Percentiles rank a stretch among this genome's conserved stretches.
phyloP scores from a whole-genome alignment of 2,888 invertebrate species.

The Meganola albula region DNA sequence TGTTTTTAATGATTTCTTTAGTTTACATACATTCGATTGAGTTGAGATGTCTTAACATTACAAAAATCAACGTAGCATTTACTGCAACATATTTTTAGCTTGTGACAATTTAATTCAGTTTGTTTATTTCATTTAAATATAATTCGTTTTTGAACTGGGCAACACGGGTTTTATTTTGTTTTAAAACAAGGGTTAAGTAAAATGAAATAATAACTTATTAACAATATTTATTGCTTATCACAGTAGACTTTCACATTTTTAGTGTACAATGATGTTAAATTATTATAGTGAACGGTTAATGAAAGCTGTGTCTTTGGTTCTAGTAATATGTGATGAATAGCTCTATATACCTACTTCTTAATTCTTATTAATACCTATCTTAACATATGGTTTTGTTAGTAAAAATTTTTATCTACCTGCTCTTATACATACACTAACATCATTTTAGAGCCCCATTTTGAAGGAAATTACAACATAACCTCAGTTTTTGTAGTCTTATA shows the following conservation, averaged over 20 bases:
- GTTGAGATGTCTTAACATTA: slow-evolving; percentile 43
- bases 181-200: slow-evolving; percentile 12
- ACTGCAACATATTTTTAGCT: slow-evolving; percentile 60
- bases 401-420: too few species aligned
- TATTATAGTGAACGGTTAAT: slow-evolving; percentile 8
- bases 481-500: too few species aligned
- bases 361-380: too few species aligned
- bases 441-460: too few species aligned
- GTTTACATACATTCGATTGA: slow-evolving; percentile 53
- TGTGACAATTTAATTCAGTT: slow-evolving; percentile 67
- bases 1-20: slow-evolving; percentile 54
- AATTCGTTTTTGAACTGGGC: slow-evolving; percentile 54
- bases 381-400: too few species aligned
- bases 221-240: slow-evolving; percentile 47
- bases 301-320: slow-evolving; percentile 37
- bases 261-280: too few species aligned
- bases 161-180: slow-evolving; percentile 21
- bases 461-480: too few species aligned
- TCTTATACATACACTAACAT: too few species aligned
- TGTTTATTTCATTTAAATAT: slow-evolving; percentile 72
- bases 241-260: slow-evolving; percentile 51
- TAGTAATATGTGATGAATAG: too few species aligned
- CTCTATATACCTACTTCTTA: too few species aligned
- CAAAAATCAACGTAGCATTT: slow-evolving; percentile 50
- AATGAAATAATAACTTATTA: slow-evolving; percentile 29